Conservation (phyloP, 2,797 vertebrate genomes). For the Cossypha caffra region DNA sequence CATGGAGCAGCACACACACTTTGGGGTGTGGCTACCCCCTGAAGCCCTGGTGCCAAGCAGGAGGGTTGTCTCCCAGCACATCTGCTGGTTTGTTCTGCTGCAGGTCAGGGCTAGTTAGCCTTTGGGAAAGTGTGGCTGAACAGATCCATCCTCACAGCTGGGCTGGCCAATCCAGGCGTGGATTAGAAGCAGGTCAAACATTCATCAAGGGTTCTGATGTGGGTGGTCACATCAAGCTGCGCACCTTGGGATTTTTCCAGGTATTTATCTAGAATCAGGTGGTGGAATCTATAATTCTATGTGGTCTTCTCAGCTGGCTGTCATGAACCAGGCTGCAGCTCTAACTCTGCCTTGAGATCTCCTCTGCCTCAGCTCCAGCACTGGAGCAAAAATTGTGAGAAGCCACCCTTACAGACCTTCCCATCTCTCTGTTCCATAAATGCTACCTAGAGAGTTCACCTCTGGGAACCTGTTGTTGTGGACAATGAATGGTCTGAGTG, state of each 20-base stretch:
- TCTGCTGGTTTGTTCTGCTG: background rate
- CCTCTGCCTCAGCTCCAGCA: background rate
- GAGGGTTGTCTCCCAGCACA: background rate
- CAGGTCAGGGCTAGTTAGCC: background rate
- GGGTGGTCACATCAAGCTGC: background rate
- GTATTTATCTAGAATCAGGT: background rate
- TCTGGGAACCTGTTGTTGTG: background rate
- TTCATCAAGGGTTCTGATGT: background rate
- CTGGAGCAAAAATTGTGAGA: background rate
- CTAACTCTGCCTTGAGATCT: background rate
- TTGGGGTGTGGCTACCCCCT: background rate
- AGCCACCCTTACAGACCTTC: background rate
- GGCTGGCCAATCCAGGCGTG: background rate
- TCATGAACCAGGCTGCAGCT: background rate
- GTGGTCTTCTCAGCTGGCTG: rapidly evolving
- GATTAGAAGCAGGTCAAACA: background rate
- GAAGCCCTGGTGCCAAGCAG: background rate
- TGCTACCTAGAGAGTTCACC: background rate
- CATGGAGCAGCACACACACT: background rate
- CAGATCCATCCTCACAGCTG: background rate
- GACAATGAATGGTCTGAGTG: background rate
- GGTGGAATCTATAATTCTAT: background rate
- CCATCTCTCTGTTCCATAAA: background rate
- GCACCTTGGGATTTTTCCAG: background rate
- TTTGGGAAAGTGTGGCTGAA: background rate